Conservation (phyloP, 2,888 invertebrate genomes). For the Leucophora obtusa region DNA sequence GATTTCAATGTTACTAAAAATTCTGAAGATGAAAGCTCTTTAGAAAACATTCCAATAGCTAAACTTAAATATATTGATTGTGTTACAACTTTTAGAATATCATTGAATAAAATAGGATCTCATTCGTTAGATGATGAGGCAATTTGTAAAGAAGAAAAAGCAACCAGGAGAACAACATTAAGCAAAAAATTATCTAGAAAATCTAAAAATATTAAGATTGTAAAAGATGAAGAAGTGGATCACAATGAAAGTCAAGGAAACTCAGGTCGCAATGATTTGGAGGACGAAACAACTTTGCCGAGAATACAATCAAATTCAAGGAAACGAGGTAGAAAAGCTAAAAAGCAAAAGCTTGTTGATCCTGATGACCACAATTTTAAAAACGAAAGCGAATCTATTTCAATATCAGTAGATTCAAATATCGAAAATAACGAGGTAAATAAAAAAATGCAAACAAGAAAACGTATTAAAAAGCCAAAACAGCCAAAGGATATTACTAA, state of each 20-base stretch:
- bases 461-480: conserved; percentile 2
- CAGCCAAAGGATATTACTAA: conserved; percentile 18
- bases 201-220: neutral
- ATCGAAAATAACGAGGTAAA: neutral
- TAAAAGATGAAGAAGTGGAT: neutral
- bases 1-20: neutral
- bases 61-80: too few relatives aligned
- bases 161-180: neutral
- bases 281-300: neutral
- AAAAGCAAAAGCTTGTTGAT: neutral
- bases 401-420: neutral
- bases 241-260: neutral
- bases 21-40: neutral
- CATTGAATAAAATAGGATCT: neutral
- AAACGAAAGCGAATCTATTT: neutral
- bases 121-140: neutral
- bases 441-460: conserved; percentile 2
- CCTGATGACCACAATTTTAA: neutral
- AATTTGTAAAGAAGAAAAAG: neutral
- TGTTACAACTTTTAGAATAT: too few relatives aligned
- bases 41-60: too few relatives aligned
- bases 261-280: neutral
- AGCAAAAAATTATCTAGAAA: neutral
- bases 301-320: neutral
- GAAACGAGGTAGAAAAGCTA: neutral